phyloP scores from a whole-genome alignment of 2,797 vertebrate genomes.

The Coregonus suidteri region DNA sequence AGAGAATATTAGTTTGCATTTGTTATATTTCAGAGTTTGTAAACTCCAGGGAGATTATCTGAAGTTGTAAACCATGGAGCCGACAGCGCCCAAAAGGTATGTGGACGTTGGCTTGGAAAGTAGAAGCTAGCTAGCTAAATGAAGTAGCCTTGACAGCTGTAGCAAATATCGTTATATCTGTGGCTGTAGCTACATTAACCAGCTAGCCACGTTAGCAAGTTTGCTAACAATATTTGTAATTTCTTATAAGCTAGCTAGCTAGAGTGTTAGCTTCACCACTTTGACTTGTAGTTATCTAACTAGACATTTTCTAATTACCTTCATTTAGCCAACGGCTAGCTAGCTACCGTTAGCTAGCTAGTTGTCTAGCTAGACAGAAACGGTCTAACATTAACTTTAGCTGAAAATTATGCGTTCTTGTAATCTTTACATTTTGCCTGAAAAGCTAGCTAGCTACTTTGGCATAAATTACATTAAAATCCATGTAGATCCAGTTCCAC shows the following conservation, averaged over 20 bases:
- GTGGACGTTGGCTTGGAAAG: conserved; percentile 34
- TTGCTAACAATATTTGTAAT: background rate
- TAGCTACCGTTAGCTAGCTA: too few species aligned
- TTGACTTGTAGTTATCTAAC: background rate
- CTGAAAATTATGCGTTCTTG: too few species aligned
- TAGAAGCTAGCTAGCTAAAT: background rate
- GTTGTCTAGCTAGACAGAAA: too few species aligned
- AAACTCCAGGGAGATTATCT: background rate
- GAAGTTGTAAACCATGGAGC: conserved; percentile 56
- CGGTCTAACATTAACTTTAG: too few species aligned
- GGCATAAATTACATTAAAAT: too few species aligned
- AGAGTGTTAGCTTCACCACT: background rate
- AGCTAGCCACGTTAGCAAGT: background rate
- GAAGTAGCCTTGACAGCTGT: background rate
- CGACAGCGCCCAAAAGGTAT: conserved; percentile 72
- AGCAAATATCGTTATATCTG: too few species aligned
- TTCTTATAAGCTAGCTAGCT: conserved; percentile 25
- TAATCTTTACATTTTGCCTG: too few species aligned
- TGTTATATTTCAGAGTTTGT: background rate
- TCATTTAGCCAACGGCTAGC: background rate
- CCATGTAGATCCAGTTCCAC: too few species aligned
- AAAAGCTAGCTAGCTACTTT: background rate
- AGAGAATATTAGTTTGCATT: too few species aligned
- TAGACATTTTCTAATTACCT: background rate
- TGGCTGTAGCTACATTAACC: background rate